Conservation (phyloP, 1,140 invertebrate genomes). For the Atta texana region DNA sequence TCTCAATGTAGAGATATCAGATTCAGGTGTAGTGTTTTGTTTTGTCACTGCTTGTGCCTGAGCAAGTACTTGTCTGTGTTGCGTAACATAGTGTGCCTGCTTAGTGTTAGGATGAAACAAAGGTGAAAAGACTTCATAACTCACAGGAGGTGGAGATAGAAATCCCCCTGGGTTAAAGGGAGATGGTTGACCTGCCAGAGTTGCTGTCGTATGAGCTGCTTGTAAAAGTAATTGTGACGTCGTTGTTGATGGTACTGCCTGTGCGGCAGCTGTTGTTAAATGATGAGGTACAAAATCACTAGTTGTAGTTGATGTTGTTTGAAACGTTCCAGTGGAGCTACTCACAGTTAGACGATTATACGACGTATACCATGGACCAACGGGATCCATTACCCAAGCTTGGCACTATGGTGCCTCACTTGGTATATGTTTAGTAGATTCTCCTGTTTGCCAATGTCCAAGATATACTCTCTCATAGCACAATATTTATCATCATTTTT, state of each 20-base stretch:
- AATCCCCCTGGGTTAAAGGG: conserved; percentile 90
- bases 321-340: conserved; percentile 87
- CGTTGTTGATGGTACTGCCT: conserved; percentile 87
- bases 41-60: conserved; percentile 86
- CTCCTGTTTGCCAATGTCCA: conserved; percentile 57
- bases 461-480: conserved; percentile 72
- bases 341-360: conserved; percentile 90
- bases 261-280: conserved; percentile 84
- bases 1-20: conserved; percentile 87
- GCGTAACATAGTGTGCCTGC: conserved; percentile 88
- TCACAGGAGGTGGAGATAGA: conserved; percentile 89
- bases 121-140: conserved; percentile 91
- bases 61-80: conserved; percentile 87
- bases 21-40: conserved; percentile 87
- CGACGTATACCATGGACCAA: conserved; percentile 92
- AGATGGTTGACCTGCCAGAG: conserved; percentile 88
- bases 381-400: conserved; percentile 90
- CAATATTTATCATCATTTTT: conserved; percentile 62
- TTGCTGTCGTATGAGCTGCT: conserved; percentile 88
- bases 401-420: conserved; percentile 81
- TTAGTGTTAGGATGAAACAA: conserved; percentile 90
- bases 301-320: conserved; percentile 82
- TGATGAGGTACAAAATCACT: conserved; percentile 89
- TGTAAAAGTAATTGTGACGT: conserved; percentile 89
- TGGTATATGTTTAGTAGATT: conserved; percentile 72